Conservation (phyloP, 2,113 vertebrate species). For the Indicator maculatus region DNA sequence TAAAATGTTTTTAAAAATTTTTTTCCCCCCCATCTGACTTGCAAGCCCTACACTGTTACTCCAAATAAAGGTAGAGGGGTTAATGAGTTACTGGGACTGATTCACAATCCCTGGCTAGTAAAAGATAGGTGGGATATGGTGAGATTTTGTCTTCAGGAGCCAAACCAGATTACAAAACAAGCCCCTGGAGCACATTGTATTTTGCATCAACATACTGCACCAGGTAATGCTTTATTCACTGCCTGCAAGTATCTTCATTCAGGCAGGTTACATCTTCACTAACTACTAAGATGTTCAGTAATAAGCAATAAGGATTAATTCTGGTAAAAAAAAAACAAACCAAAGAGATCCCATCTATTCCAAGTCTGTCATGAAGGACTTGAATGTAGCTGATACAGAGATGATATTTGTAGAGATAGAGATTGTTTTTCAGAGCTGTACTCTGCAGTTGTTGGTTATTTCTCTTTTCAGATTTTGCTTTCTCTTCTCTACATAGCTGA, state of each 20-base stretch:
- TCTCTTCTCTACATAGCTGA: background rate
- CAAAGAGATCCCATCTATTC: background rate
- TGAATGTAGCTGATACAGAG: background rate
- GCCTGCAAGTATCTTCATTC: background rate
- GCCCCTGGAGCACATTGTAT: rapidly evolving
- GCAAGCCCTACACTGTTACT: background rate
- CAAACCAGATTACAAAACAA: background rate
- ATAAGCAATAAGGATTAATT: background rate
- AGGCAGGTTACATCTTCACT: background rate
- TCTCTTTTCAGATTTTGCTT: background rate
- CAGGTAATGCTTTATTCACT: background rate
- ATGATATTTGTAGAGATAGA: background rate
- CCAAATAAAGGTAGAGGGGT: background rate
- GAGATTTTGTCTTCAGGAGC: background rate
- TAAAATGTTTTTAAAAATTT: background rate
- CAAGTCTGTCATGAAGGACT: background rate
- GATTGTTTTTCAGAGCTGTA: background rate
- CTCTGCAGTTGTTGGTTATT: background rate
- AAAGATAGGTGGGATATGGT: background rate
- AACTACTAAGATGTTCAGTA: background rate
- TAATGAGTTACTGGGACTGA: background rate
- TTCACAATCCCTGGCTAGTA: background rate
- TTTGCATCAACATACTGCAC: background rate
- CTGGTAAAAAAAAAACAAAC: background rate
- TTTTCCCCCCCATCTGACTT: background rate